phyloP scores from a whole-genome alignment of 2,113 vertebrate species.

The Silurus glanis region DNA sequence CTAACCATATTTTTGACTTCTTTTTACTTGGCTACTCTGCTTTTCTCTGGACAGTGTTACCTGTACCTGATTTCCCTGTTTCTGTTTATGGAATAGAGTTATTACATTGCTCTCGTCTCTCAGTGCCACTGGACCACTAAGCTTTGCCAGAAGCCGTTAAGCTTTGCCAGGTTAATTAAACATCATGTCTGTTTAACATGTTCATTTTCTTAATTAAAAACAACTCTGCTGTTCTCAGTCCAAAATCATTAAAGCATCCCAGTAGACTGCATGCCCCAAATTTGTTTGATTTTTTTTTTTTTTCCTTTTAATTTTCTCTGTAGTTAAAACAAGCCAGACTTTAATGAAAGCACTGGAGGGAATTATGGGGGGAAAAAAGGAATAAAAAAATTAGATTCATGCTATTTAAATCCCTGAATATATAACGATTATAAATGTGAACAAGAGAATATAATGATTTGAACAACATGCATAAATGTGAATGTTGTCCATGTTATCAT shows the following conservation, averaged over 20 bases:
- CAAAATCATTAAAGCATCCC: conserved; percentile 39
- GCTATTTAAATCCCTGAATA: not conserved
- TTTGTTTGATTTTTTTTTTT: conserved; percentile 24
- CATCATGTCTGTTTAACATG: conserved; percentile 33
- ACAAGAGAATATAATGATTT: not conserved
- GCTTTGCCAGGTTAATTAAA: conserved; percentile 32
- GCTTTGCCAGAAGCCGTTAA: conserved; percentile 9
- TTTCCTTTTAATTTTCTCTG: not conserved
- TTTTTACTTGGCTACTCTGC: not conserved
- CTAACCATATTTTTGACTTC: not conserved
- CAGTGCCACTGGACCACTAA: not conserved
- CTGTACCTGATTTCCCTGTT: not conserved
- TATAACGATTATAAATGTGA: not conserved
- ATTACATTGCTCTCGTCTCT: not conserved
- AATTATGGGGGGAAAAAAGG: not conserved
- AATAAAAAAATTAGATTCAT: no score
- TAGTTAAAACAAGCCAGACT: conserved; percentile 2
- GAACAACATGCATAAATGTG: not conserved
- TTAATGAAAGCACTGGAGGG: not conserved
- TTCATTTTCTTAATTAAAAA: conserved; percentile 45
- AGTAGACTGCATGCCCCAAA: conserved; percentile 24
- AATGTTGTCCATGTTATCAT: not conserved
- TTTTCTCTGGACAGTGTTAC: not conserved
- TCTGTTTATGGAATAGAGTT: not conserved
- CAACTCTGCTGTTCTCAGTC: conserved; percentile 22